Percentiles rank a stretch among this genome's conserved stretches.
Evolutionary conservation across 2,113 vertebrate species (phyloP).

Genomic region (Aptenodytes patagonicus): DNA sequence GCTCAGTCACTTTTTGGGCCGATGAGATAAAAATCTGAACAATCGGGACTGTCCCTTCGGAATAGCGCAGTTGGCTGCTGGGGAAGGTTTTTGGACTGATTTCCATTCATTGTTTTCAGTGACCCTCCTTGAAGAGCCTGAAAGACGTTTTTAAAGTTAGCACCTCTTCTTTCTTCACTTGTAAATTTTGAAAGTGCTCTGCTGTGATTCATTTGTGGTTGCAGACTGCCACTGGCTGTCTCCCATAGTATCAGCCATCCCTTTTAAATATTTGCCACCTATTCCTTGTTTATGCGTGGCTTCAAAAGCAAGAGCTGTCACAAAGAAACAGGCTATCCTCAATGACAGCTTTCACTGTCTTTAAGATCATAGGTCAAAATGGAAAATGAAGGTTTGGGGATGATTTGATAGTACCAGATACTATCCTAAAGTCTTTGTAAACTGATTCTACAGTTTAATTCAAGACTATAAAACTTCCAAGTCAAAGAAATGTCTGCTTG

Average conservation of each 20-base stretch:
- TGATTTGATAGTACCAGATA: constrained; percentile 10
- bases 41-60: neutral
- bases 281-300: neutral
- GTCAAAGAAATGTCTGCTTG: neutral
- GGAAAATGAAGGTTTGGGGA: constrained; percentile 16
- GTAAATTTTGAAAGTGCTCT: constrained; percentile 21
- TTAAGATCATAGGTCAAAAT: constrained; percentile 34
- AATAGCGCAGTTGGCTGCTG: neutral
- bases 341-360: constrained; percentile 10
- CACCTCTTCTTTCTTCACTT: neutral
- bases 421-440: neutral
- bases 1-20: constrained; percentile 20
- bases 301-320: constrained; percentile 50
- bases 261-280: constrained; percentile 22
- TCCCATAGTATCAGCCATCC: neutral
- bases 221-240: constrained; percentile 27
- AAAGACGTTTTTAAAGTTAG: constrained; percentile 18
- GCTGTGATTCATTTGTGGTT: constrained; percentile 15
- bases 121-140: neutral
- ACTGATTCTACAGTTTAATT: constrained; percentile 45
- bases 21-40: constrained; percentile 42
- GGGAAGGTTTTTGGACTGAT: constrained; percentile 24
- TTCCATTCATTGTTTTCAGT: constrained; percentile 58
- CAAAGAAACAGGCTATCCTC: constrained; percentile 26
- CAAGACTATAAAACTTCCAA: neutral